Conservation (phyloP, 2,113 vertebrate genomes). For the Phocoena sinus region DNA sequence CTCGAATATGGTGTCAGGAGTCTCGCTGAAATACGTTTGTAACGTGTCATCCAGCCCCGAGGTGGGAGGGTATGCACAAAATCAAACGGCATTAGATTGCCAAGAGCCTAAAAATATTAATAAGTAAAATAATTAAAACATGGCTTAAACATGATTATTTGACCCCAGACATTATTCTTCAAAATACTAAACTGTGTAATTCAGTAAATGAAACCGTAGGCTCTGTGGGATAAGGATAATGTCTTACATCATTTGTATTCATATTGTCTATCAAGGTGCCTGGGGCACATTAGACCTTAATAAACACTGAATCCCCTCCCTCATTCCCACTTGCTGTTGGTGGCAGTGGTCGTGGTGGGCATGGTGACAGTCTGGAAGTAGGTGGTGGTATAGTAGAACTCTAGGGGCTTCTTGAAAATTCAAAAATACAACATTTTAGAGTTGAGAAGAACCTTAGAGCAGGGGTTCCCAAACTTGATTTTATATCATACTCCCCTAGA, state of each 20-base stretch:
- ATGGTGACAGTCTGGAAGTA: not conserved
- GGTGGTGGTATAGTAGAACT: not conserved
- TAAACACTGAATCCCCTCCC: not conserved
- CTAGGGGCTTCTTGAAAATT: not conserved
- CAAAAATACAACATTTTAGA: not conserved
- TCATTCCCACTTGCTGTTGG: not conserved
- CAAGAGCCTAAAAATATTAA: not conserved
- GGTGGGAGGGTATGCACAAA: not conserved
- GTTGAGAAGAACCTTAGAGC: not conserved
- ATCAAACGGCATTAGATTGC: not conserved
- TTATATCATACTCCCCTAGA: not conserved
- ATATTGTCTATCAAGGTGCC: not conserved
- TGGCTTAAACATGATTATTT: not conserved
- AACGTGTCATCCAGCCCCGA: not conserved
- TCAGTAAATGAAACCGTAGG: not conserved
- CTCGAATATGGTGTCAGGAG: not conserved
- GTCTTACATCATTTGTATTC: not conserved
- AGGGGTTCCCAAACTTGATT: not conserved
- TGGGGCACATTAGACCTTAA: not conserved
- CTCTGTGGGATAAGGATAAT: not conserved
- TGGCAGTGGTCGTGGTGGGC: rapidly evolving
- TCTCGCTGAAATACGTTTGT: not conserved
- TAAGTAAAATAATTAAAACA: not conserved
- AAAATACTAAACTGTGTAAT: not conserved
- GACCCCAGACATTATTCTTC: not conserved